A percentile compares a stretch with the other conserved stretches of the same genome.
Conservation (phyloP, 1,140 invertebrate species). For the Callitettix versicolor region DNA sequence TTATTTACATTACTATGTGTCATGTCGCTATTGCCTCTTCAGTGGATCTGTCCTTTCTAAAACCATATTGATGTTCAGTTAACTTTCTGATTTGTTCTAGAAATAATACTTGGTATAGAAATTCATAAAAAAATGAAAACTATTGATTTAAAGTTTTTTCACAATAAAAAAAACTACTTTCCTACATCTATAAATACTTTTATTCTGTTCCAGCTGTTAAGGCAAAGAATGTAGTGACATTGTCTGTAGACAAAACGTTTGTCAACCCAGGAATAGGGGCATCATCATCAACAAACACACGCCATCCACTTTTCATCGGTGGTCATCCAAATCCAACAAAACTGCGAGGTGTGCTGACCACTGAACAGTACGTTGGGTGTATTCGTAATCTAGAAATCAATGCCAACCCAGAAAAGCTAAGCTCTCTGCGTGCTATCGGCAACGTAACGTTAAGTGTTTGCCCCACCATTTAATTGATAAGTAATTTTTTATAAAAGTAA, state of each 20-base stretch:
- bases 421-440: constrained; percentile 44
- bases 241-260: constrained; percentile 68
- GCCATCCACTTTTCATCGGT: constrained; percentile 78
- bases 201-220: constrained; percentile 57
- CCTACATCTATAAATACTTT: not conserved
- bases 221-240: constrained; percentile 67
- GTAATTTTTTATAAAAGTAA: too few species aligned
- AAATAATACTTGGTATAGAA: too few species aligned
- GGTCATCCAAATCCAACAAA: constrained; percentile 51
- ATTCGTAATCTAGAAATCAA: constrained; percentile 62
- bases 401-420: constrained; percentile 44
- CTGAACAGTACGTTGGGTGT: constrained; percentile 70
- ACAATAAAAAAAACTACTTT: too few species aligned
- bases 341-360: constrained; percentile 44
- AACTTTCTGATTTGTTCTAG: too few species aligned
- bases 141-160: too few species aligned
- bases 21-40: too few species aligned
- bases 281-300: constrained; percentile 61
- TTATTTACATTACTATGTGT: too few species aligned
- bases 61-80: too few species aligned
- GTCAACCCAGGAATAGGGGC: constrained; percentile 55
- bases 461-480: constrained; percentile 48
- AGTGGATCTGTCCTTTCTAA: too few species aligned
- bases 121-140: not conserved
- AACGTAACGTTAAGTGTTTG: constrained; percentile 59